These are phyloP conservation scores for Harpalus rubripes DNA, from an alignment of 2,888 invertebrate species.

Conservation along the genomic window DNA sequence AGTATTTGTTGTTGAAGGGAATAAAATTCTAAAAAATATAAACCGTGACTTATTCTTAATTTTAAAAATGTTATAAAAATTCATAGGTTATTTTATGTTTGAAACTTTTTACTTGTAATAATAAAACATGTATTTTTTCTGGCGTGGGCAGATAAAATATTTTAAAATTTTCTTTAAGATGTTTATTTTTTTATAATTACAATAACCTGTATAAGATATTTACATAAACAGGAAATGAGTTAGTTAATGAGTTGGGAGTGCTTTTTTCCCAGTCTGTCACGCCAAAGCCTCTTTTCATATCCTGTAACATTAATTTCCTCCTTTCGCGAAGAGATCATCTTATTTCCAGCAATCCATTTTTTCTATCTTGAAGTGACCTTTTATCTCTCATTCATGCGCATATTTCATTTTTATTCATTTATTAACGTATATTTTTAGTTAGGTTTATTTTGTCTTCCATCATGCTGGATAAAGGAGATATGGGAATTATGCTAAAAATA, in stretches of 20 bases:
- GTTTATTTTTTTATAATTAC: conserved; percentile 2
- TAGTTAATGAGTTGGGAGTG: conserved; percentile 7
- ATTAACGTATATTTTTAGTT: conserved; percentile 2
- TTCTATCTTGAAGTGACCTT: conserved; percentile 23
- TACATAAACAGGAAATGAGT: conserved; percentile 19
- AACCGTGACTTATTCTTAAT: too few relatives aligned
- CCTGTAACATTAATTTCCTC: conserved; percentile 41
- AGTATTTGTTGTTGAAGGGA: too few relatives aligned
- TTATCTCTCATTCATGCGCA: conserved; percentile 24
- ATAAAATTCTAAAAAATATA: too few relatives aligned
- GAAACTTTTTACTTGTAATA: too few relatives aligned
- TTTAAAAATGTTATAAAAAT: too few relatives aligned
- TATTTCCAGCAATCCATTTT: conserved; percentile 46
- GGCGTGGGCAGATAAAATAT: too few relatives aligned
- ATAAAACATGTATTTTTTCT: too few relatives aligned
- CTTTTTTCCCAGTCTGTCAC: background rate
- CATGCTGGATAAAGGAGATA: too few relatives aligned
- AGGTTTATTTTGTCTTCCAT: too few relatives aligned
- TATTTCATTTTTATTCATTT: conserved; percentile 34
- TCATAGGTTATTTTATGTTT: too few relatives aligned
- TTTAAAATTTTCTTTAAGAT: background rate
- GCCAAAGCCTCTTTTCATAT: conserved; percentile 11
- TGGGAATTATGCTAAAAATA: too few relatives aligned
- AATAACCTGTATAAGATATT: background rate
- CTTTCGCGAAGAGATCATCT: conserved; percentile 24